These are phyloP conservation scores for Lytechinus pictus DNA, from an alignment of 35 echinoderm and acorn worm genomes.

Conservation along the genomic window DNA sequence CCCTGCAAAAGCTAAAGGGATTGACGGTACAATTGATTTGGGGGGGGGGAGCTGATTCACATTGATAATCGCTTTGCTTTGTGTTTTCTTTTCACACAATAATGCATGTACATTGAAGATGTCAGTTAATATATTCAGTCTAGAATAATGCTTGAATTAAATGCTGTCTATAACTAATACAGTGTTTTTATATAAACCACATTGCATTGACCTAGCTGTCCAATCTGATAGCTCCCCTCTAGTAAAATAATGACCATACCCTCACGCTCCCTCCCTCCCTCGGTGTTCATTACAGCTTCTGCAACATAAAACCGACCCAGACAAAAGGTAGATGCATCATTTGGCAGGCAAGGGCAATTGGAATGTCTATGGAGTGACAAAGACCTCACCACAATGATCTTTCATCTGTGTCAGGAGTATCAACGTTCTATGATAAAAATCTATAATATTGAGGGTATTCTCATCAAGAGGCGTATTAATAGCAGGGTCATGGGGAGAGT, in stretches of 20 bases:
- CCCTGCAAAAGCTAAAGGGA: too few relatives aligned
- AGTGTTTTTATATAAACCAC: background rate
- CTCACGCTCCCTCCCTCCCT: background rate
- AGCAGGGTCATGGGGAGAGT: background rate
- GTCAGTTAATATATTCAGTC: background rate
- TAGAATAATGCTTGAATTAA: background rate
- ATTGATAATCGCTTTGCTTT: background rate
- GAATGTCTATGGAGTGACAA: conserved; percentile 1
- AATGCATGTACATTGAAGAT: too few relatives aligned
- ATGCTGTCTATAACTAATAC: background rate
- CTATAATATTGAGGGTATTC: conserved; percentile 17
- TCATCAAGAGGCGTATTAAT: background rate
- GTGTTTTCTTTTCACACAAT: too few relatives aligned
- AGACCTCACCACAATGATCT: background rate
- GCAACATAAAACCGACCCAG: background rate
- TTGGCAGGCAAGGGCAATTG: background rate
- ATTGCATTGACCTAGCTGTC: background rate
- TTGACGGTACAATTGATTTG: background rate
- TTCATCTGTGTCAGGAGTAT: background rate
- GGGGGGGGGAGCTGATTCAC: background rate
- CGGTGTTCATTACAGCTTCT: background rate
- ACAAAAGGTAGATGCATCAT: conserved; percentile 18
- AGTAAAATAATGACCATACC: background rate
- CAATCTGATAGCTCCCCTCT: background rate
- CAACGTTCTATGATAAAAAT: background rate